Evolutionary conservation across 2,888 invertebrate genomes (phyloP).

Genomic region (Stegophylla sp.): DNA sequence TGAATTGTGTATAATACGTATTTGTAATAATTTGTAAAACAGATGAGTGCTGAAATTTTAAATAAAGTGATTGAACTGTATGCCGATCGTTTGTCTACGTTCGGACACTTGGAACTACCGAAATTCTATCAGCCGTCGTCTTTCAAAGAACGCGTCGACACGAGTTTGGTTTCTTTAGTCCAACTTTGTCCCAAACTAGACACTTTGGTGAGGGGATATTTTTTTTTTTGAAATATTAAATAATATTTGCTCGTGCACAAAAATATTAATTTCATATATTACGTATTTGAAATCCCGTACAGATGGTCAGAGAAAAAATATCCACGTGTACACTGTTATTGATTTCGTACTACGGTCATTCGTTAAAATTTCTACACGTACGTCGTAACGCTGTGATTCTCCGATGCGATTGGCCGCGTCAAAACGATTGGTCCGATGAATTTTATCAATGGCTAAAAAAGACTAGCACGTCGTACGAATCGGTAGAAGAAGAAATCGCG

Average conservation of each 20-base stretch:
- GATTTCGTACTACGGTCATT: conserved; percentile 70
- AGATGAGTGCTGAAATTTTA: conserved; percentile 68
- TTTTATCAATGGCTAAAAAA: conserved; percentile 73
- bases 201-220: conserved; percentile 75
- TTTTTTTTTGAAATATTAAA: background rate
- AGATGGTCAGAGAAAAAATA: conserved; percentile 78
- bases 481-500: conserved; percentile 74
- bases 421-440: conserved; percentile 73
- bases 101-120: conserved; percentile 75
- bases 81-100: conserved; percentile 70
- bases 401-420: conserved; percentile 73
- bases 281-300: conserved; percentile 50
- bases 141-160: conserved; percentile 76
- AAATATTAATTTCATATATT: background rate
- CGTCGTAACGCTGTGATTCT: conserved; percentile 76
- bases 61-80: conserved; percentile 72
- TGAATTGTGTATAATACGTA: too few relatives aligned
- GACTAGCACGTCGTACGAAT: conserved; percentile 72
- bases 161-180: conserved; percentile 72
- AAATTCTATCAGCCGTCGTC: conserved; percentile 72
- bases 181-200: conserved; percentile 73
- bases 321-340: conserved; percentile 79
- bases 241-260: background rate
- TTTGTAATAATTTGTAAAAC: background rate
- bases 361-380: conserved; percentile 71